Evolutionary conservation across 2,797 vertebrate genomes (phyloP).

Genomic region (Acestrorhynchus altus): DNA sequence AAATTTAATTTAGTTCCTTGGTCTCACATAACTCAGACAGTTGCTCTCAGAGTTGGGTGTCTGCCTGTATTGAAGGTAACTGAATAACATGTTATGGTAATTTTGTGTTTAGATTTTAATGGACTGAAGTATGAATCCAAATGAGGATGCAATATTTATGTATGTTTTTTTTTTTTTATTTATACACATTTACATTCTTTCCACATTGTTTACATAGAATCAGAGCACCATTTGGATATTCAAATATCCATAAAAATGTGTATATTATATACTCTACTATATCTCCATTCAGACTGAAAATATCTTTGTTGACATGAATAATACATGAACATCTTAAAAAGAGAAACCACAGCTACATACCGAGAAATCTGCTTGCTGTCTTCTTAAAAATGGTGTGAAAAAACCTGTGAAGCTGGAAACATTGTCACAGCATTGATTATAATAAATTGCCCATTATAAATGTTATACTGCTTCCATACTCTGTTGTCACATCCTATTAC

Average conservation of each 20-base stretch:
- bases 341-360: background rate
- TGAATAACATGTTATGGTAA: too few species aligned
- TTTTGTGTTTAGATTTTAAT: too few species aligned
- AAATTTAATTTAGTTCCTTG: too few species aligned
- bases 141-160: too few species aligned
- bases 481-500: constrained; percentile 26
- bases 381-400: background rate
- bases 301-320: background rate
- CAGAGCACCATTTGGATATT: too few species aligned
- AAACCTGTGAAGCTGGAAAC: background rate
- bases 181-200: too few species aligned
- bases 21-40: too few species aligned
- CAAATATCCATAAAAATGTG: background rate
- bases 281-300: background rate
- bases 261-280: background rate
- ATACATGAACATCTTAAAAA: background rate
- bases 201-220: too few species aligned
- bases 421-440: constrained; percentile 25
- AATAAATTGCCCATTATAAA: constrained; percentile 11
- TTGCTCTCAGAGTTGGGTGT: too few species aligned
- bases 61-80: too few species aligned
- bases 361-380: background rate
- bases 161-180: too few species aligned
- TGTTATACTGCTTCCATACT: constrained; percentile 4
- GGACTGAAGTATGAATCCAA: too few species aligned